Conservation (phyloP, 1,140 invertebrate genomes). For the Gryllus bimaculatus region DNA sequence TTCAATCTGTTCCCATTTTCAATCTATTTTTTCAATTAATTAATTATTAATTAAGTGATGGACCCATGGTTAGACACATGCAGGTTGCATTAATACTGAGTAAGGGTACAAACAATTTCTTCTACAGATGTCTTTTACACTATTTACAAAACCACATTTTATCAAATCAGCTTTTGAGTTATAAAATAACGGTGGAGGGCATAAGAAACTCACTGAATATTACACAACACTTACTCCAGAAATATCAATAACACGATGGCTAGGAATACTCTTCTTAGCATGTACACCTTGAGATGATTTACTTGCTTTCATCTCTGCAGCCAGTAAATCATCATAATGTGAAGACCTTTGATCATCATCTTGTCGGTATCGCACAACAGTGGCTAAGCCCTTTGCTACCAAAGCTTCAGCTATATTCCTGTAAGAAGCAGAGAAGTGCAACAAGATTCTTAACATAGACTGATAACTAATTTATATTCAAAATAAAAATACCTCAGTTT, state of each 20-base stretch:
- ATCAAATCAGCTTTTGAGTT: no score
- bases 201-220: not conserved
- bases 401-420: slow-evolving; percentile 92
- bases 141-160: no score
- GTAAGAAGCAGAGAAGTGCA: slow-evolving; percentile 19
- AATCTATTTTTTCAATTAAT: no score
- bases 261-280: slow-evolving; percentile 69
- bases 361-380: slow-evolving; percentile 83
- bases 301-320: slow-evolving; percentile 85
- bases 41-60: no score
- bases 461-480: not conserved
- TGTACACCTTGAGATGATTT: slow-evolving; percentile 78
- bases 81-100: no score
- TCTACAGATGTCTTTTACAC: no score
- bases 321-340: slow-evolving; percentile 85
- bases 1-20: no score
- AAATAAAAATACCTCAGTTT: slow-evolving; percentile 9
- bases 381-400: slow-evolving; percentile 83
- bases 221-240: slow-evolving; percentile 39
- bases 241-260: slow-evolving; percentile 80
- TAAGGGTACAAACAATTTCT: no score
- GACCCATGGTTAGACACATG: no score
- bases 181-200: not conserved
- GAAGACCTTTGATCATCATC: slow-evolving; percentile 94
- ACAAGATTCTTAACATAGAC: not conserved